Evolutionary conservation across 2,888 invertebrate species (phyloP).

Genomic region (Chironomus riparius): DNA sequence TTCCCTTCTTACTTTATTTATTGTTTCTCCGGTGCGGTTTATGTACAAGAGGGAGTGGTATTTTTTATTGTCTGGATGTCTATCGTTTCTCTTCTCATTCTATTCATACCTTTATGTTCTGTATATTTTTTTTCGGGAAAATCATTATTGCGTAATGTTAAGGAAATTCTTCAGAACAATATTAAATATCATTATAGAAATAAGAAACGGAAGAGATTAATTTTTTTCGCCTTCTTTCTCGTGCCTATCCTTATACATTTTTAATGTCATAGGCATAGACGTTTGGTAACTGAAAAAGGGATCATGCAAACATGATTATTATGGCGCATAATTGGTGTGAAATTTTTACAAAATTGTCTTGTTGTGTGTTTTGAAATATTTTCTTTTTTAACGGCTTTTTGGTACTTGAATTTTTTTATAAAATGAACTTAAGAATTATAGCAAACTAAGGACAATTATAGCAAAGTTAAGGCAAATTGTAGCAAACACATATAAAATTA

Average conservation of each 20-base stretch:
- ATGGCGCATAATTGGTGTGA: too few relatives aligned
- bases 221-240: neutral
- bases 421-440: too few relatives aligned
- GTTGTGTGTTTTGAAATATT: too few relatives aligned
- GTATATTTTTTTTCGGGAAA: neutral
- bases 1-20: neutral
- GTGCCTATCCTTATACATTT: neutral
- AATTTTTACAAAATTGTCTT: too few relatives aligned
- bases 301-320: too few relatives aligned
- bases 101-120: neutral
- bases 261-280: neutral
- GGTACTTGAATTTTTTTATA: too few relatives aligned
- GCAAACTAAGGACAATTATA: too few relatives aligned
- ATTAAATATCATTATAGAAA: neutral
- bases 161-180: neutral
- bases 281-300: neutral
- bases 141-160: neutral
- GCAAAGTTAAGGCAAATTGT: too few relatives aligned
- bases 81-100: neutral
- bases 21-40: neutral
- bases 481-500: too few relatives aligned
- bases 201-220: slow-evolving; percentile 3
- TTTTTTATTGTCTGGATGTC: neutral
- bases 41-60: neutral
- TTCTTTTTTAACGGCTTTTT: too few relatives aligned